A percentile compares a stretch with the other conserved stretches of the same genome.
phyloP scores from a whole-genome alignment of 2,888 invertebrate genomes.

The Notodromas monacha region DNA sequence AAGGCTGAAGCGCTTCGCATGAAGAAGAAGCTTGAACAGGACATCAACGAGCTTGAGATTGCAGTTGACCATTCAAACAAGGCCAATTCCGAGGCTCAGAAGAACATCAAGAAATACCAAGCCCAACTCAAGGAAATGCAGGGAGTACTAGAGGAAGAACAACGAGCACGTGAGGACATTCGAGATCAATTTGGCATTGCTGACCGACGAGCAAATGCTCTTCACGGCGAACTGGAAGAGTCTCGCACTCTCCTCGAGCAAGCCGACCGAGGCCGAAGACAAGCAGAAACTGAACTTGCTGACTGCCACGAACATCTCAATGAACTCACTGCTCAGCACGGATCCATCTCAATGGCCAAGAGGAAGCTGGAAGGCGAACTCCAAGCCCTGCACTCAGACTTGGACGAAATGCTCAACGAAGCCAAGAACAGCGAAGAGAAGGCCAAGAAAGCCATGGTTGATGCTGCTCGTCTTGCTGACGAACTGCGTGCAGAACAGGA shows the following conservation, averaged over 20 bases:
- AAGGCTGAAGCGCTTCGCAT: conserved; percentile 97
- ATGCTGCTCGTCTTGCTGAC: conserved; percentile 22
- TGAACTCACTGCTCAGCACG: conserved; percentile 73
- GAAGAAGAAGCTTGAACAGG: conserved; percentile 99
- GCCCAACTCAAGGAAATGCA: conserved; percentile 88
- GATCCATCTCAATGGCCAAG: conserved; percentile 82
- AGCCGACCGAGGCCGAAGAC: conserved; percentile 88
- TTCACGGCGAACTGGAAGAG: conserved; percentile 93
- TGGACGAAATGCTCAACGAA: conserved; percentile 23
- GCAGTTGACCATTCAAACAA: conserved; percentile 97
- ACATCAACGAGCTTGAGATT: conserved; percentile 97
- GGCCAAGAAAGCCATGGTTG: conserved; percentile 19
- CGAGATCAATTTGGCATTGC: conserved; percentile 90
- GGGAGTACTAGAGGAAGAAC: conserved; percentile 85
- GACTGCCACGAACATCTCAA: conserved; percentile 95
- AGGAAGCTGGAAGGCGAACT: conserved; percentile 96
- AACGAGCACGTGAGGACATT: conserved; percentile 84
- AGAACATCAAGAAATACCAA: conserved; percentile 37
- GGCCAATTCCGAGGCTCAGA: conserved; percentile 21
- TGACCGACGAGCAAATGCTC: conserved; percentile 82
- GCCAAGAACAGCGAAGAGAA: conserved; percentile 21
- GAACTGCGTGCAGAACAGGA: conserved; percentile 24
- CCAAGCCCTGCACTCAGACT: conserved; percentile 47
- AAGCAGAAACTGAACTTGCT: conserved; percentile 84
- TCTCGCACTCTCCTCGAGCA: conserved; percentile 85